Evolutionary conservation across 2,113 vertebrate species (phyloP).

Genomic region (Benitochromis conjunctus): DNA sequence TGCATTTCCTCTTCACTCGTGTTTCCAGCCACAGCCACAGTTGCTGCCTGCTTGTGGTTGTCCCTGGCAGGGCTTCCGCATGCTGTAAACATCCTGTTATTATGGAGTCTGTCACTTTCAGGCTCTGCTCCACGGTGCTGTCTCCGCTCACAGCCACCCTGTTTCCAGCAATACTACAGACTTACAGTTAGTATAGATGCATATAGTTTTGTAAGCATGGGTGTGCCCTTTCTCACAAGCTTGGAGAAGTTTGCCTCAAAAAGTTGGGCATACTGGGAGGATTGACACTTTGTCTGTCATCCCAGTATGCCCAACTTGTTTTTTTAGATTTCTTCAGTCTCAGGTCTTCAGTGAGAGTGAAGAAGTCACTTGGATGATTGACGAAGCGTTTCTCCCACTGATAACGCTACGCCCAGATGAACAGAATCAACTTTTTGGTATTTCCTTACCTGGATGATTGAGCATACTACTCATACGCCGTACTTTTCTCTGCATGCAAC

Average conservation of each 20-base stretch:
- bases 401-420: too few species aligned
- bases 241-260: not conserved
- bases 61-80: slow-evolving; percentile 28
- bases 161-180: not conserved
- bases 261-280: not conserved
- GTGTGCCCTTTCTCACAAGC: not conserved
- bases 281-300: too few species aligned
- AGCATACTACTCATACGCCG: not conserved
- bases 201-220: not conserved
- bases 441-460: not conserved
- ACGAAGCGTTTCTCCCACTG: too few species aligned
- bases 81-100: slow-evolving; percentile 77
- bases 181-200: not conserved
- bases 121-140: slow-evolving; percentile 12
- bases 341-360: too few species aligned
- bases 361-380: too few species aligned
- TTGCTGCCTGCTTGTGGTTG: slow-evolving; percentile 23
- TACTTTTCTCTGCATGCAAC: not conserved
- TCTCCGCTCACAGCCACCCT: slow-evolving; percentile 5
- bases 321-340: too few species aligned
- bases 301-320: too few species aligned
- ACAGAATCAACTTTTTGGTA: too few species aligned
- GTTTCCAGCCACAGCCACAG: not conserved
- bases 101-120: slow-evolving; percentile 46
- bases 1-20: slow-evolving; percentile 12